Percentiles rank a stretch among this genome's conserved stretches.
phyloP scores from a whole-genome alignment of 1,140 invertebrate species.

The Batillaria attramentaria region DNA sequence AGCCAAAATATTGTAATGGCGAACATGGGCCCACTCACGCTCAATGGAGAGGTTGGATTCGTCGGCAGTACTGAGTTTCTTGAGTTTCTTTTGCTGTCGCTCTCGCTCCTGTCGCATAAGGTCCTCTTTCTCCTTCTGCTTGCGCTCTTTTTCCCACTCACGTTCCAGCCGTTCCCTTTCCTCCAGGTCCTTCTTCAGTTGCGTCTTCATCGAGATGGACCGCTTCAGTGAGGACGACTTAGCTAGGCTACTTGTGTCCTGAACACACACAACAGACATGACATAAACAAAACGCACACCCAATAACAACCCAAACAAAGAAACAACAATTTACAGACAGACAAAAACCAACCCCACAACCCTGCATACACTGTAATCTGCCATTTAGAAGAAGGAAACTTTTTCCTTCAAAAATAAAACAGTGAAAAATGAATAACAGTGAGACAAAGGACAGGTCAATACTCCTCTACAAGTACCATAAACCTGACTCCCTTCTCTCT shows the following conservation, averaged over 20 bases:
- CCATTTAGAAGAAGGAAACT: neutral
- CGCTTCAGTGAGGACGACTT: constrained; percentile 48
- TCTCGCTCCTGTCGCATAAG: constrained; percentile 65
- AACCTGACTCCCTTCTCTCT: too few relatives aligned
- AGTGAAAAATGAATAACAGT: too few relatives aligned
- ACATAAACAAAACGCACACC: neutral
- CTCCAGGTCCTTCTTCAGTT: constrained; percentile 58
- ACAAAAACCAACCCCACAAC: neutral
- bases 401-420: too few relatives aligned
- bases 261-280: constrained; percentile 20
- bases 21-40: constrained; percentile 54
- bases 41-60: constrained; percentile 59
- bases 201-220: constrained; percentile 50
- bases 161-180: constrained; percentile 51
- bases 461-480: too few relatives aligned
- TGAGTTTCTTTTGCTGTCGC: constrained; percentile 63
- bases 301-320: neutral
- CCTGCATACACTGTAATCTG: neutral
- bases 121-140: constrained; percentile 64
- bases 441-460: too few relatives aligned
- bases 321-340: neutral
- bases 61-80: constrained; percentile 59
- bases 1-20: too few relatives aligned
- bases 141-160: constrained; percentile 61
- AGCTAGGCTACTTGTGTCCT: constrained; percentile 49